phyloP scores from a whole-genome alignment of 2,797 vertebrate species.

The Anniella stebbinsi region DNA sequence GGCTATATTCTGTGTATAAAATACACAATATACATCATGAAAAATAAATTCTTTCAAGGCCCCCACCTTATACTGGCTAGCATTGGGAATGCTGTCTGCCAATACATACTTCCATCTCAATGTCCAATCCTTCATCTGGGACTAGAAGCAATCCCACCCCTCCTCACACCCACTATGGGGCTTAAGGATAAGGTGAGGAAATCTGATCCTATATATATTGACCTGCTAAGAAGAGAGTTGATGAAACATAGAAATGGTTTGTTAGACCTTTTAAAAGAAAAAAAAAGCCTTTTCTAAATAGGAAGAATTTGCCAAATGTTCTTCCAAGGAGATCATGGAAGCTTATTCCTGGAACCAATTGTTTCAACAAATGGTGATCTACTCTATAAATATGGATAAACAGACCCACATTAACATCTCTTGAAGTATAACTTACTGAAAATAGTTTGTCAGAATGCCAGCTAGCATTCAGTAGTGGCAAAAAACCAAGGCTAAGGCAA shows the following conservation, averaged over 20 bases:
- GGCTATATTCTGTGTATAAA: too few relatives aligned
- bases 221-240: background rate
- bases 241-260: background rate
- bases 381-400: slow-evolving; percentile 74
- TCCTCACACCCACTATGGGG: background rate
- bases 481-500: slow-evolving; percentile 58
- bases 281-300: background rate
- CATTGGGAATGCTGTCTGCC: background rate
- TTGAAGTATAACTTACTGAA: slow-evolving; percentile 67
- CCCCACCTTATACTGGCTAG: background rate
- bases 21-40: too few relatives aligned
- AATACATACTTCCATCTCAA: background rate
- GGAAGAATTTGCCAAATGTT: slow-evolving; percentile 58
- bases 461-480: slow-evolving; percentile 70
- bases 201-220: background rate
- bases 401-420: slow-evolving; percentile 70
- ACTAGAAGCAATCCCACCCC: background rate
- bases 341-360: slow-evolving; percentile 71
- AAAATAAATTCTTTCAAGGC: background rate
- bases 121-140: background rate
- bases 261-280: background rate
- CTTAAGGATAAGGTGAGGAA: background rate
- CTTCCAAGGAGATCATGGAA: slow-evolving; percentile 66
- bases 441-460: slow-evolving; percentile 74
- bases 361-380: slow-evolving; percentile 71